Percentiles rank a stretch among this genome's conserved stretches.
Evolutionary conservation across 2,888 invertebrate species (phyloP).

Genomic region (Fragum fragum): DNA sequence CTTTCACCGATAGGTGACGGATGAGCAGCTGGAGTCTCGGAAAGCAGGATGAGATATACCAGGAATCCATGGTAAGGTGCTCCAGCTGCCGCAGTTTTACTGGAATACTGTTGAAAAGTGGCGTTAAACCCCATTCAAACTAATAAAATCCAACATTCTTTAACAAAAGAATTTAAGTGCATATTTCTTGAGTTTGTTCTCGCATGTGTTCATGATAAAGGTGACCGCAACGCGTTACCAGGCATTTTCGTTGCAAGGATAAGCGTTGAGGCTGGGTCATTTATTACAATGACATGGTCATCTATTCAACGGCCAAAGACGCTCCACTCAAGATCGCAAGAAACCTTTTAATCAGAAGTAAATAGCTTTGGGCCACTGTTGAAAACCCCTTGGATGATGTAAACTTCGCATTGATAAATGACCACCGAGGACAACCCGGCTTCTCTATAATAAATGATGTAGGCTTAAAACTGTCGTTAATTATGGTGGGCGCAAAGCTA

Average conservation of each 20-base stretch:
- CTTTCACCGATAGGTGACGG: too few relatives aligned
- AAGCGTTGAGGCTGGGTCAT: slow-evolving; percentile 38
- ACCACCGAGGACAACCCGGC: slow-evolving; percentile 22
- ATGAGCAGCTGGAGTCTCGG: too few relatives aligned
- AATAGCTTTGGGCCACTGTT: slow-evolving; percentile 55
- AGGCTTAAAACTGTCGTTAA: slow-evolving; percentile 25
- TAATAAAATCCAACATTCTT: too few relatives aligned
- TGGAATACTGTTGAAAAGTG: too few relatives aligned
- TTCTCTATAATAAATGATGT: slow-evolving; percentile 33
- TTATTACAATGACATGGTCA: slow-evolving; percentile 58
- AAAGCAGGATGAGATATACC: too few relatives aligned
- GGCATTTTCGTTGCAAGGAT: not conserved
- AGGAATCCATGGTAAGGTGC: too few relatives aligned
- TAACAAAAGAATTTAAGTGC: too few relatives aligned
- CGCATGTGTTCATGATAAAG: too few relatives aligned
- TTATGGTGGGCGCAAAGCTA: slow-evolving; percentile 24
- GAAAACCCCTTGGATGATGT: slow-evolving; percentile 57
- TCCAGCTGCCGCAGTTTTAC: too few relatives aligned
- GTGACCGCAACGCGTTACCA: too few relatives aligned
- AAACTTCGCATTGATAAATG: slow-evolving; percentile 43
- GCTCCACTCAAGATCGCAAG: slow-evolving; percentile 49
- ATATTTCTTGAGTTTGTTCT: too few relatives aligned
- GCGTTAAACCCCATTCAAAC: too few relatives aligned
- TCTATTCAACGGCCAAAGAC: slow-evolving; percentile 43
- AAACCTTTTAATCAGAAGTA: slow-evolving; percentile 63